These are phyloP conservation scores for Drosophila mayaguana DNA, from an alignment of 2,888 invertebrate genomes.

Conservation along the genomic window DNA sequence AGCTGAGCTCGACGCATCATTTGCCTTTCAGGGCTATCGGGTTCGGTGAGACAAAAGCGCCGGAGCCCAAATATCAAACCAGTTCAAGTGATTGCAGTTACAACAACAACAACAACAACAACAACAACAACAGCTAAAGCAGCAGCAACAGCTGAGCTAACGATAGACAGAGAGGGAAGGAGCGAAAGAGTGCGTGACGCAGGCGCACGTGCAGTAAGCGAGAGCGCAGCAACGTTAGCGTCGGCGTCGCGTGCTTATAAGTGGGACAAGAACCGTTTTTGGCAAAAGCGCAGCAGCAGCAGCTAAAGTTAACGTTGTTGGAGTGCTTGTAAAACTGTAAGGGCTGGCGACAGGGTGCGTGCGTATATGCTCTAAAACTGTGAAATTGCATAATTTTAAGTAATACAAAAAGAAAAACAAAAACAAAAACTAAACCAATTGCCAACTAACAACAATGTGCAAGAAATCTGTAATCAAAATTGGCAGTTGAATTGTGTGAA, in stretches of 20 bases:
- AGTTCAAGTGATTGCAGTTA: constrained; percentile 63
- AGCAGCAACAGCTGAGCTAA: constrained; percentile 22
- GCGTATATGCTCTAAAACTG: constrained; percentile 45
- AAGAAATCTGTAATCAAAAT: constrained; percentile 58
- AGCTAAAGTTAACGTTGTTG: background rate
- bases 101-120: constrained; percentile 15
- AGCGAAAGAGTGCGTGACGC: constrained; percentile 36
- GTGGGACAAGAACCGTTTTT: constrained; percentile 65
- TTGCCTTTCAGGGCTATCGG: constrained; percentile 69
- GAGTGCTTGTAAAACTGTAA: constrained; percentile 45
- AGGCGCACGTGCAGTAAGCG: constrained; percentile 67
- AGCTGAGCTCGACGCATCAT: constrained; percentile 28
- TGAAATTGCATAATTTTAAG: constrained; percentile 55
- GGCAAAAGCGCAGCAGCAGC: constrained; percentile 30
- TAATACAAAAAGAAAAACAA: constrained; percentile 8
- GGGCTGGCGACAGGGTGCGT: constrained; percentile 20
- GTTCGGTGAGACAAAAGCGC: constrained; percentile 39
- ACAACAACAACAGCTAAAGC: constrained; percentile 13
- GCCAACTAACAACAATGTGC: constrained; percentile 59
- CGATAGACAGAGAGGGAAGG: background rate
- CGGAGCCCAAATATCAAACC: constrained; percentile 54
- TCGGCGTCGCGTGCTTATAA: constrained; percentile 40
- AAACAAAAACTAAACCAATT: constrained; percentile 19
- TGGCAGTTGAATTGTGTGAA: constrained; percentile 66
- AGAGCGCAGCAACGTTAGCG: constrained; percentile 35